Conservation (phyloP, 2,888 invertebrate species). For the Resseliella maxima region DNA sequence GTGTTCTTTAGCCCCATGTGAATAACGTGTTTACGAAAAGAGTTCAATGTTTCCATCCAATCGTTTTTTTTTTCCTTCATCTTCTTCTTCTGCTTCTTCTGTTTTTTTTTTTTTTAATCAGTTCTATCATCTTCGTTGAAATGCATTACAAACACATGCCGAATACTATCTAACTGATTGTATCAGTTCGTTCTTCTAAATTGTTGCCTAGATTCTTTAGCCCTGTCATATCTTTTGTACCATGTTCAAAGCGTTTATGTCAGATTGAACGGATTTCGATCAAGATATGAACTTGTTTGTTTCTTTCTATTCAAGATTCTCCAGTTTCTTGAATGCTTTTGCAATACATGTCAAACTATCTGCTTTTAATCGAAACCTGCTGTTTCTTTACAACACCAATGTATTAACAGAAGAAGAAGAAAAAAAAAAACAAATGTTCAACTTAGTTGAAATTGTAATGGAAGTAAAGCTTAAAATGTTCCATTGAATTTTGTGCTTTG, state of each 20-base stretch:
- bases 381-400: neutral
- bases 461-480: neutral
- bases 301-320: conserved; percentile 22
- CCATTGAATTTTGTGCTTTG: too few relatives aligned
- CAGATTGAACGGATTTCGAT: conserved; percentile 43
- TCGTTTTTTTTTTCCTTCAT: neutral
- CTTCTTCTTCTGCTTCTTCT: neutral
- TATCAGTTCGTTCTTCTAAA: conserved; percentile 30
- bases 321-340: conserved; percentile 3
- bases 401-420: too few relatives aligned
- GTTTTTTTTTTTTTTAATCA: neutral
- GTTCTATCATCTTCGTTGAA: conserved; percentile 21
- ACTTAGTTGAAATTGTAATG: neutral
- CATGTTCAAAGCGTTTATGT: neutral
- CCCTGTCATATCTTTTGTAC: conserved; percentile 9
- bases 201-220: conserved; percentile 13
- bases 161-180: conserved; percentile 53
- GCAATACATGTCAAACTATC: conserved; percentile 44
- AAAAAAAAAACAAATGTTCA: too few relatives aligned
- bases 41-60: conserved; percentile 50
- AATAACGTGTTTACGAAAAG: neutral
- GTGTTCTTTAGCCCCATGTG: neutral
- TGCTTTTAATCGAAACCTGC: conserved; percentile 44
- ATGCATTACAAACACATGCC: conserved; percentile 49
- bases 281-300: conserved; percentile 29